Base-by-base conservation (phyloP, 2,888 invertebrate genomes). In the Neoaliturus tenellus region DNA sequence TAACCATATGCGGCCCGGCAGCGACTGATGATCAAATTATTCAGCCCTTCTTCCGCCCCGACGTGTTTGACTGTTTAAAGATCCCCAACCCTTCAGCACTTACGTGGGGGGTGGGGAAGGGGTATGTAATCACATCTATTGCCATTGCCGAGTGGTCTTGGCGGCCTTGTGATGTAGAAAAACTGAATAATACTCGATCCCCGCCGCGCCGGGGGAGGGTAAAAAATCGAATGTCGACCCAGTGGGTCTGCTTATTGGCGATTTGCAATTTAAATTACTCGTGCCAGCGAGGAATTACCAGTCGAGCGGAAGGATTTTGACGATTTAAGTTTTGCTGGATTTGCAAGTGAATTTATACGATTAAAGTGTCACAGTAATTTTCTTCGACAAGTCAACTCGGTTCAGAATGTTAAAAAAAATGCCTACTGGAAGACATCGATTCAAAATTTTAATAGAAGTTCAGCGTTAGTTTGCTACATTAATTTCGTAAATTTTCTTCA, bases 41-140 rank as follows among this genome's bases (percentile, higher is more conserved):
- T 62, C 62, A 62, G 28, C 62, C 62, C 62, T 62, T n/a, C 31
- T 31, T 4, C 58, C 58, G 58, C 23, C 25, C 62, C 25, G 62
- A 0, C 25, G 62, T 62, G 62, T 62, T 62, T 62, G 62, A 62
- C 62, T 62, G 62, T 62, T 62, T 62, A 62, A 62, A 62, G 28
- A 62, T 62, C 62, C 31, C 31, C 62, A 62, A 62, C 62, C 62
- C 62, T 62, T 62, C 31, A 62, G 14, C 28, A 31, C 8, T 6
- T 8, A 14, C 1, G 1, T 28, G 28, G 6, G 62, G 62, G 28
- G 10, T 28, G 62, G 31, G 62, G 25, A 23, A 58, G 25, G 51
- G 51, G 51, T 12, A 14, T 62, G 62, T 62, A 28, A 62, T 62
- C 62, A 62, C 62, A 28, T 62, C 14, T 31, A 62, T 14, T 25